Evolutionary conservation across 2,888 invertebrate genomes (phyloP).

Genomic region (Athrips mouffetella): DNA sequence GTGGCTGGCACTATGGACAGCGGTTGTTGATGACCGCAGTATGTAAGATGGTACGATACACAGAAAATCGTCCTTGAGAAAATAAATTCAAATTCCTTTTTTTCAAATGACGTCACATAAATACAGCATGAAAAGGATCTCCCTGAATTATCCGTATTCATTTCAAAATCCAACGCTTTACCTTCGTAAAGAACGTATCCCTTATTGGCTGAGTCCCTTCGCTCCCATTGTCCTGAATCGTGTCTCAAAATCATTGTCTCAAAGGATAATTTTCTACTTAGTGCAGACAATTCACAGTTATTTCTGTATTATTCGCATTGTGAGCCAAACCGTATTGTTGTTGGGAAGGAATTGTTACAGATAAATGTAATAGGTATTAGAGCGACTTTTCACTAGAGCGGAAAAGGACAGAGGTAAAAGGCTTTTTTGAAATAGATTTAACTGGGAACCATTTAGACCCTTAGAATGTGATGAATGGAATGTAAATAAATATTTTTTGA

Average conservation of each 20-base stretch:
- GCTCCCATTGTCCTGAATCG: not conserved
- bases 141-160: not conserved
- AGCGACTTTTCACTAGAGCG: not conserved
- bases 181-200: not conserved
- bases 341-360: not conserved
- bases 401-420: too few relatives aligned
- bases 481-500: too few relatives aligned
- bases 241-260: conserved; percentile 18
- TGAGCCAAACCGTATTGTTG: not conserved
- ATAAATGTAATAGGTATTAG: not conserved
- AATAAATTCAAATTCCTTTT: too few relatives aligned
- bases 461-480: too few relatives aligned
- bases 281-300: conserved; percentile 21
- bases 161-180: not conserved
- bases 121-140: too few relatives aligned
- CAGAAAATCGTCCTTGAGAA: too few relatives aligned
- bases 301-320: conserved; percentile 20
- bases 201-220: not conserved
- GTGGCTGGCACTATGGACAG: too few relatives aligned
- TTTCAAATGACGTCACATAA: too few relatives aligned
- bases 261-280: conserved; percentile 24
- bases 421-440: too few relatives aligned
- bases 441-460: too few relatives aligned
- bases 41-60: too few relatives aligned
- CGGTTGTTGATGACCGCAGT: too few relatives aligned